A percentile compares a stretch with the other conserved stretches of the same genome.
phyloP scores from a whole-genome alignment of 2,888 invertebrate species.

The Alviniconcha strummeri region DNA sequence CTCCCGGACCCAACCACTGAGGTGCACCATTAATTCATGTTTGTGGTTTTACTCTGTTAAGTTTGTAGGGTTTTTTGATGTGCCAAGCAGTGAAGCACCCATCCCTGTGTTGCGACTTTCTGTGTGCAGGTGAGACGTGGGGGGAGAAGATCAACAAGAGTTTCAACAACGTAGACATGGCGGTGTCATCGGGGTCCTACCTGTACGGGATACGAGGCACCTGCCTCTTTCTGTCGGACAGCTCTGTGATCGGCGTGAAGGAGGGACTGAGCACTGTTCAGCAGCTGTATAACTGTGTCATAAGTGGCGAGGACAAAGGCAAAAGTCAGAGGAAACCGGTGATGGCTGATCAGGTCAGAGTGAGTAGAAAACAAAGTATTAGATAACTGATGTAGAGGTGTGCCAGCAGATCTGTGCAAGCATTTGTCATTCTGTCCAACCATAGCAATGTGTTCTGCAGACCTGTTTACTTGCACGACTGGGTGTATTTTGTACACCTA shows the following conservation, averaged over 20 bases:
- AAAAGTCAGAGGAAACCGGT: too few relatives aligned
- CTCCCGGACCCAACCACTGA: too few relatives aligned
- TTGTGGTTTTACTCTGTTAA: not conserved
- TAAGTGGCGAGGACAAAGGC: not conserved
- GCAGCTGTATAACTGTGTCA: not conserved
- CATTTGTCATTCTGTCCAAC: too few relatives aligned
- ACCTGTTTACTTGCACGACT: too few relatives aligned
- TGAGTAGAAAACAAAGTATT: too few relatives aligned
- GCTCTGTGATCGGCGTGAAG: conserved; percentile 33
- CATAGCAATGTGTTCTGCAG: too few relatives aligned
- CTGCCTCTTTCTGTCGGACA: conserved; percentile 22
- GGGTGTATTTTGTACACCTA: too few relatives aligned
- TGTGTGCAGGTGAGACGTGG: conserved; percentile 25
- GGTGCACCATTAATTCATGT: too few relatives aligned
- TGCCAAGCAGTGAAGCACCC: not conserved
- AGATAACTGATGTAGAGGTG: too few relatives aligned
- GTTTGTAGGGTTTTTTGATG: not conserved
- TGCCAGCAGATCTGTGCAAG: too few relatives aligned
- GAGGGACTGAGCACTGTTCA: conserved; percentile 41
- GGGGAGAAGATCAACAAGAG: conserved; percentile 15
- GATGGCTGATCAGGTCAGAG: too few relatives aligned
- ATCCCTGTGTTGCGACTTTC: not conserved
- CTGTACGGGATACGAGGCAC: conserved; percentile 2
- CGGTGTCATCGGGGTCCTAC: conserved; percentile 16
- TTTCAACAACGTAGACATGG: not conserved